Conservation (phyloP, 2,113 vertebrate species). For the Guaruba guarouba region DNA sequence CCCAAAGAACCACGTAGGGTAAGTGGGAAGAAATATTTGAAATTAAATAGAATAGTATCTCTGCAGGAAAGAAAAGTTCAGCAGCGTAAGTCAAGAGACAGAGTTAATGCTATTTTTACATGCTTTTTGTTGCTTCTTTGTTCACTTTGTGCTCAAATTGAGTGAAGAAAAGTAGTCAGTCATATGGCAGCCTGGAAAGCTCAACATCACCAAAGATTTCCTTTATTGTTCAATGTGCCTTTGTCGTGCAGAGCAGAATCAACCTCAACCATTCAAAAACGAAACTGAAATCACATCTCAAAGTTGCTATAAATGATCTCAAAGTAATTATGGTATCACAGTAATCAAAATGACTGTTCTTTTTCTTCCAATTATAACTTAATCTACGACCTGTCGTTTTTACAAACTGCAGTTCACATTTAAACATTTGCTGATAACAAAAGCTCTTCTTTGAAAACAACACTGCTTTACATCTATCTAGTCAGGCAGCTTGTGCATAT, state of each 20-base stretch:
- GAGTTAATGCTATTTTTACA: slow-evolving; percentile 16
- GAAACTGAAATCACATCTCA: slow-evolving; percentile 42
- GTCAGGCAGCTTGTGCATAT: slow-evolving; percentile 64
- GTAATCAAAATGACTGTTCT: slow-evolving; percentile 59
- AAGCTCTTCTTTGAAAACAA: slow-evolving; percentile 38
- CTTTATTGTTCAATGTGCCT: slow-evolving; percentile 32
- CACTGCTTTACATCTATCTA: slow-evolving; percentile 34
- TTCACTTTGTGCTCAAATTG: slow-evolving; percentile 39
- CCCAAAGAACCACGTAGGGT: slow-evolving; percentile 10
- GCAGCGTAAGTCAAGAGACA: slow-evolving; percentile 18
- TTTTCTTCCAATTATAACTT: slow-evolving; percentile 49
- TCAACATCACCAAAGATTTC: slow-evolving; percentile 44
- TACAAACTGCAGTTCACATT: slow-evolving; percentile 36
- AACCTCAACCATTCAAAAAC: slow-evolving; percentile 28
- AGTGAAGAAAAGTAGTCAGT: slow-evolving; percentile 36
- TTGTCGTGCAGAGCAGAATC: slow-evolving; percentile 44
- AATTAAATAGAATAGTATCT: slow-evolving; percentile 8
- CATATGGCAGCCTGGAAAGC: slow-evolving; percentile 29
- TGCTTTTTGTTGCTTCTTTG: slow-evolving; percentile 34
- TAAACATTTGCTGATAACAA: slow-evolving; percentile 18
- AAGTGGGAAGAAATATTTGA: neutral
- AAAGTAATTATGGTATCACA: slow-evolving; percentile 53
- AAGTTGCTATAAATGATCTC: slow-evolving; percentile 39
- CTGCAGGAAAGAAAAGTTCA: neutral
- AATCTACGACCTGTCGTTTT: slow-evolving; percentile 40